Base-by-base conservation (phyloP, 2,797 vertebrate species). In the Syngnathus rostellatus region DNA sequence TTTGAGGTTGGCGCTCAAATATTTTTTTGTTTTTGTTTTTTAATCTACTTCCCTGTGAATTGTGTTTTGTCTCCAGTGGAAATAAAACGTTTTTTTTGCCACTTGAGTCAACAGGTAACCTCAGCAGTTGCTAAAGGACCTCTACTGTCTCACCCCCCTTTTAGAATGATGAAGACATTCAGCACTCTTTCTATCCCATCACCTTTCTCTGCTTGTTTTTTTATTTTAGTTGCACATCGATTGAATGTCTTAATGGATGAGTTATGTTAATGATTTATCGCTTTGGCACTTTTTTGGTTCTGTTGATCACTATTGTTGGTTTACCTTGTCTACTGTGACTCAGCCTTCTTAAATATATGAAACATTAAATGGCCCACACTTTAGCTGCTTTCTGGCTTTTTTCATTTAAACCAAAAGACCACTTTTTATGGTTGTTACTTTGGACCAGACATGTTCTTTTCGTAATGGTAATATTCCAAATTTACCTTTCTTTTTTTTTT, bases 341-440 rank as follows among this genome's bases (percentile, higher is more conserved):
- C n/a, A 51, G 66, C 53, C 17, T 62, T 72, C 60, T 68, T 64
- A 66, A 80, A 70, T 68, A 61, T 74, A 69, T 66, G 62, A 69
- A 77, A 80, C 65, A 63, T 63, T 63, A 43, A 62, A 45, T 45
- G 60, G 60, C 41, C 59, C 59, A 61, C 19, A n/a, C 40, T 62
- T 62, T 62, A 62, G 60, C 41, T 45, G 60, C n/a, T 62, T 62
- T 43, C n/a, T 38, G 55, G 55, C 58, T 60, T 60, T 59, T 60
- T 60, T 4, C 31, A 11, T 41, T 60, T 19, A 4, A 31, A 60
- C 9, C 38, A 12, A 41, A 40, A 60, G 58, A 60, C 8, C 58
- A 41, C 9, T 40, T 43, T 43, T 41, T 5, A 38, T 5, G 17
- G 17, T 41, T 61, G 38, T 10, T 61, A n/a, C n/a, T n/a, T n/a